Evolutionary conservation across 2,888 invertebrate genomes (phyloP).

Genomic region (Papilio elwesi): DNA sequence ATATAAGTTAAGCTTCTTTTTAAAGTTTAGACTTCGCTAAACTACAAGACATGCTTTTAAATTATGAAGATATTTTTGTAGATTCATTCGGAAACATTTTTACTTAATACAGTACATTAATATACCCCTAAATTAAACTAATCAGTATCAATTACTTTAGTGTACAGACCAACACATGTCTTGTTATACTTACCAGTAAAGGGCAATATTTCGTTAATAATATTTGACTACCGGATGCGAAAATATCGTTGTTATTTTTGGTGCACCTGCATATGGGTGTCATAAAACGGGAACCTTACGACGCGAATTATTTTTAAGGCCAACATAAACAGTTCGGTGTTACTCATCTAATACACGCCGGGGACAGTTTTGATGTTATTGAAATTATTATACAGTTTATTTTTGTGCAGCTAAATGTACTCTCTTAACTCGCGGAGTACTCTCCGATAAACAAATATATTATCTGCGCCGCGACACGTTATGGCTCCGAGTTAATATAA

Average conservation of each 20-base stretch:
- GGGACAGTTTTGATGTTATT: conserved; percentile 36
- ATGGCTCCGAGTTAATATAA: conserved; percentile 63
- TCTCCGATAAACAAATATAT: conserved; percentile 45
- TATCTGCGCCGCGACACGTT: conserved; percentile 46
- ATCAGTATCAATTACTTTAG: no score
- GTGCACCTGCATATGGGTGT: background rate
- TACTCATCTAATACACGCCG: conserved; percentile 30
- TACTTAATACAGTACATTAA: no score
- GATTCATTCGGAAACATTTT: no score
- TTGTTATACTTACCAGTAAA: background rate
- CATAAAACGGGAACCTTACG: conserved; percentile 32
- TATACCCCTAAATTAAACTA: no score
- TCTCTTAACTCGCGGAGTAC: conserved; percentile 26
- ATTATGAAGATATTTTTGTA: no score
- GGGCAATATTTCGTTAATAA: conserved; percentile 7
- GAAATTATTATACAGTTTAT: conserved; percentile 30
- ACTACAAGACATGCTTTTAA: no score
- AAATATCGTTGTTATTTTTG: conserved; percentile 20
- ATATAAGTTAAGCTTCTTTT: no score
- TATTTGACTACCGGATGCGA: conserved; percentile 37
- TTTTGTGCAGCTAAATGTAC: conserved; percentile 32
- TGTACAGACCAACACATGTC: no score
- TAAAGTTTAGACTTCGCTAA: no score
- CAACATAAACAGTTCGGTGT: conserved; percentile 37
- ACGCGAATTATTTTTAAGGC: conserved; percentile 33